Base-by-base conservation (phyloP, 1,140 invertebrate species). In the Hestina assimilis region DNA sequence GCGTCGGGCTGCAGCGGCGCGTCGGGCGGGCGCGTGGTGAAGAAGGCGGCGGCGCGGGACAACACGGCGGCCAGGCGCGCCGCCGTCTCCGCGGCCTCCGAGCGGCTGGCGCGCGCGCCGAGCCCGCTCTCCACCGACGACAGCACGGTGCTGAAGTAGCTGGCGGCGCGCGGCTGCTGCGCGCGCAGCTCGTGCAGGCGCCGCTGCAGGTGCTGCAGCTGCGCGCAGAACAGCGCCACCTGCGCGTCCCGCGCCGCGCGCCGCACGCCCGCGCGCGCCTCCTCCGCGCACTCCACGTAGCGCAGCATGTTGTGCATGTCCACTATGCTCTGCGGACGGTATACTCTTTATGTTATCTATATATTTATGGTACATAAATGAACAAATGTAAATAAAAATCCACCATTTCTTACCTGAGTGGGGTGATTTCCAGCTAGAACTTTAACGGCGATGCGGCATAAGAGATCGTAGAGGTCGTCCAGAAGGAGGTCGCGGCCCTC, bases 181-280 rank as follows among this genome's bases (percentile, higher is more conserved):
- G 52, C 41, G 59, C 66, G 66, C 8, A 66, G 40, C 14, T 63
- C 42, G 14, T 63, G 73, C 58, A 88, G 63, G n/a, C 71, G 70
- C 15, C 69, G 63, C 66, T 89, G 87, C 1, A 92, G 68, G 17
- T 86, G 70, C 60, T 92, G 90, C 0, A 93, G 63, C 66, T 91
- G 89, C 15, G 91, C 89, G 24, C 89, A 76, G 59, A 91, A 90
- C 8, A 93, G 69, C 31, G 87, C 79, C 29, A 57, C 48, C 63
- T 81, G 67, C 89, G 71, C 75, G 17, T 33, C 62, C 11, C 61
- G 66, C 42, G 65, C 65, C 12, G 53, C 59, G 2, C 43, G 47
- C 47, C 45, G 24, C 53, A 46, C 69, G 14, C 54, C 12, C 62
- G 9, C 24, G 46, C 19, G 24, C 53, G 28, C 41, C 45, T 3